A percentile compares a stretch with the other conserved stretches of the same genome.
phyloP scores from a whole-genome alignment of 2,113 vertebrate species.

The Larimichthys crocea region DNA sequence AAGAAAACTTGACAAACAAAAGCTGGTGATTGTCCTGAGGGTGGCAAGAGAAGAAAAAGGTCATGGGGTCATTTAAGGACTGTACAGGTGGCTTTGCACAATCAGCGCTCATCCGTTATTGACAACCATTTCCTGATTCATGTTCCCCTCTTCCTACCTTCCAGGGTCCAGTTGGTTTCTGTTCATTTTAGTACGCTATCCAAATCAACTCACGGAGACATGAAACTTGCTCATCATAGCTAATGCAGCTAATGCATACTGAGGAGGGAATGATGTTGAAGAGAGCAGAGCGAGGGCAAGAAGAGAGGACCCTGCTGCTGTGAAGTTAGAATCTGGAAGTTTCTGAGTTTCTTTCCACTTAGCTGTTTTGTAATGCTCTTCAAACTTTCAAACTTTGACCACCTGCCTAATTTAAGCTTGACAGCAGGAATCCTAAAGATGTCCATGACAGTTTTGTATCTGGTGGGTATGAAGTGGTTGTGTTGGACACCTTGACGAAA shows the following conservation, averaged over 20 bases:
- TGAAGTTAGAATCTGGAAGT: too few species aligned
- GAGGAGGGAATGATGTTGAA: background rate
- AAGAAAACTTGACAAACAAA: background rate
- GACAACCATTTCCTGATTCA: background rate
- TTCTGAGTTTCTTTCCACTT: too few species aligned
- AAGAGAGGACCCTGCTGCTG: background rate
- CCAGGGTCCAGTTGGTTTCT: too few species aligned
- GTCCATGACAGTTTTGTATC: conserved; percentile 46
- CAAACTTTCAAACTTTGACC: too few species aligned
- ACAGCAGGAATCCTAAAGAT: too few species aligned
- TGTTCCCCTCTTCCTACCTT: too few species aligned
- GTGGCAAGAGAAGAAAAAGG: too few species aligned
- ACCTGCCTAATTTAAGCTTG: too few species aligned
- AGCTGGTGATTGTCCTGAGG: background rate
- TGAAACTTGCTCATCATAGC: background rate
- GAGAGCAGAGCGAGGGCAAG: background rate
- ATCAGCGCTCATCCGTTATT: background rate
- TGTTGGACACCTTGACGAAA: conserved; percentile 98
- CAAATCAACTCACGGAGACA: background rate
- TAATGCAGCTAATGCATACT: background rate
- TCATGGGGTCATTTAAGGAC: too few species aligned
- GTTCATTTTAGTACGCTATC: too few species aligned
- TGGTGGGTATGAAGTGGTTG: conserved; percentile 99
- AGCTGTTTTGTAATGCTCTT: too few species aligned
- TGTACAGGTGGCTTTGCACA: background rate